A percentile compares a stretch with the other conserved stretches of the same genome.
Conservation (phyloP, 2,797 vertebrate genomes). For the Crocidura indochinensis region DNA sequence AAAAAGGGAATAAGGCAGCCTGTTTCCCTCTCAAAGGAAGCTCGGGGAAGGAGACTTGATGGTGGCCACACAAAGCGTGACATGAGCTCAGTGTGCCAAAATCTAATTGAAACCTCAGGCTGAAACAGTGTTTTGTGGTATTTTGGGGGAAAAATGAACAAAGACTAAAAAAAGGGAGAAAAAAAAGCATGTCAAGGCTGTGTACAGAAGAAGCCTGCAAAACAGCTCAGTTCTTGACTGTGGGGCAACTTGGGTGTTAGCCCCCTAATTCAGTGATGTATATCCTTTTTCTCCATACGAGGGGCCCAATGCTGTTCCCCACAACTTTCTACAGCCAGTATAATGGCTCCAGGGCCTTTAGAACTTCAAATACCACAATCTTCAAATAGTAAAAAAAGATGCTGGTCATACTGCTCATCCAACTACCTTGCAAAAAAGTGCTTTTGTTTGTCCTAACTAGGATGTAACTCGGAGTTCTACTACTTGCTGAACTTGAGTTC, state of each 20-base stretch:
- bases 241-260: conserved; percentile 64
- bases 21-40: neutral
- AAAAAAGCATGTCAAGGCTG: too few relatives aligned
- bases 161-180: conserved; percentile 18
- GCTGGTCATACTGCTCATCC: conserved; percentile 2
- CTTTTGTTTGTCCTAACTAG: neutral
- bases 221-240: conserved; percentile 53
- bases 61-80: neutral
- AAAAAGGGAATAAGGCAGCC: conserved; percentile 45
- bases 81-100: conserved; percentile 67
- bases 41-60: conserved; percentile 26
- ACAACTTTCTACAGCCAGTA: conserved; percentile 12
- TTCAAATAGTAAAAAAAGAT: conserved; percentile 16
- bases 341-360: neutral
- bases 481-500: neutral
- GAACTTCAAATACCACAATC: conserved; percentile 39
- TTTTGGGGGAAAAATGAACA: conserved; percentile 18
- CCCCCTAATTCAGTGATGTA: conserved; percentile 52
- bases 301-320: neutral
- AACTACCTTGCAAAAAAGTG: neutral
- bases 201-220: conserved; percentile 67
- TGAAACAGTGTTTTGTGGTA: conserved; percentile 55
- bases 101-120: conserved; percentile 70
- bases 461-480: neutral
- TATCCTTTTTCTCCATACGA: conserved; percentile 6